A percentile compares a stretch with the other conserved stretches of the same genome.
Evolutionary conservation across 2,888 invertebrate species (phyloP).

Genomic region (Harpagoxenus sublaevis): DNA sequence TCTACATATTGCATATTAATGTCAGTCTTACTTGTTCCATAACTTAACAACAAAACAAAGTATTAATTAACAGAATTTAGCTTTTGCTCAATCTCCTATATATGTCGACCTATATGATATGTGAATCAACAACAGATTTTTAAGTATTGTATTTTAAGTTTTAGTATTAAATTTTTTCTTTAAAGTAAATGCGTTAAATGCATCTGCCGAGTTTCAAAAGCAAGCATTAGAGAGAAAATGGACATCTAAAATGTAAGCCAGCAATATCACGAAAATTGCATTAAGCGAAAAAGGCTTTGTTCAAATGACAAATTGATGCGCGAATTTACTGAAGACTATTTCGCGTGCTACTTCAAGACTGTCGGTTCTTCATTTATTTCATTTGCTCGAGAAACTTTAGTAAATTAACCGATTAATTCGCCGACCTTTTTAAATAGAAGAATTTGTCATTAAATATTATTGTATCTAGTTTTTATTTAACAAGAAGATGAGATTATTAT

Average conservation of each 20-base stretch:
- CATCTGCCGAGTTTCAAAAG: constrained; percentile 58
- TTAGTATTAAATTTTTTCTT: constrained; percentile 43
- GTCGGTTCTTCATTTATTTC: constrained; percentile 9
- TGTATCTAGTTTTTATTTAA: background rate
- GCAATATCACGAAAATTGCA: constrained; percentile 55
- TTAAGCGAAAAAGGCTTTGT: constrained; percentile 60
- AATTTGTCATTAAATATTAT: background rate
- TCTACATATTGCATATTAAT: background rate
- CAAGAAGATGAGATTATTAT: background rate
- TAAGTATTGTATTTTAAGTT: background rate
- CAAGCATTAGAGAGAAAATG: constrained; percentile 53
- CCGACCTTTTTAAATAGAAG: background rate
- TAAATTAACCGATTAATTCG: background rate
- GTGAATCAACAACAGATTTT: background rate
- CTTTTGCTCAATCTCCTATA: background rate
- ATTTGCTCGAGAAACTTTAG: constrained; percentile 7
- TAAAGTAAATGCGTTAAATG: constrained; percentile 20
- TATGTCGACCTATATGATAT: background rate
- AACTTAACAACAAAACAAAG: background rate
- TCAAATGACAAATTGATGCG: constrained; percentile 50
- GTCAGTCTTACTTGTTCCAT: background rate
- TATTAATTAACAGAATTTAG: background rate
- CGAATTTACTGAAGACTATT: constrained; percentile 53
- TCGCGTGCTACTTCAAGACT: constrained; percentile 46
- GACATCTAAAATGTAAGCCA: constrained; percentile 47